Evolutionary conservation across 2,888 invertebrate genomes (phyloP).

Genomic region (Dyspetes luteomarginatus): DNA sequence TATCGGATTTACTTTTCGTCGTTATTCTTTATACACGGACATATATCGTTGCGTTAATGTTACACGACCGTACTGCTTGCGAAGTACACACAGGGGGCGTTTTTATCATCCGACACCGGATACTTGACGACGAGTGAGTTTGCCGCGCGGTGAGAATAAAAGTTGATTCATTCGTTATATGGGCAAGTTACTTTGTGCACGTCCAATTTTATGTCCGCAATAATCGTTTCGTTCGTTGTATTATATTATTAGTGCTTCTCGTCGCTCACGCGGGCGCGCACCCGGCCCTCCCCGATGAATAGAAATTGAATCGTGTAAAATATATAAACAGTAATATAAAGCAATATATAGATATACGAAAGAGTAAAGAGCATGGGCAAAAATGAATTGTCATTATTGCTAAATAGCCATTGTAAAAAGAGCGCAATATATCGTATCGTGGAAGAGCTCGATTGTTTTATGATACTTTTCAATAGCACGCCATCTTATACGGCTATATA

Average conservation of each 20-base stretch:
- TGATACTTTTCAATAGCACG: conserved; percentile 31
- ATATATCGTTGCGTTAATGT: conserved; percentile 42
- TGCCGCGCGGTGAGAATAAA: conserved; percentile 62
- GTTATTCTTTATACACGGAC: conserved; percentile 44
- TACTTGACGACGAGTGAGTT: conserved; percentile 58
- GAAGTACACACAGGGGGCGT: conserved; percentile 60
- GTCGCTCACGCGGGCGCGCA: conserved; percentile 54
- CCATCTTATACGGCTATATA: conserved; percentile 16
- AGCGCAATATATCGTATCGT: conserved; percentile 33
- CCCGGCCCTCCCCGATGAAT: conserved; percentile 58
- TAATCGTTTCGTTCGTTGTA: conserved; percentile 63
- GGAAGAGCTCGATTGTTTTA: conserved; percentile 43
- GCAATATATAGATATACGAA: neutral
- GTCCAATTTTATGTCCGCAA: conserved; percentile 62
- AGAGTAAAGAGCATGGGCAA: conserved; percentile 11
- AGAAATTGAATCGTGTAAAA: conserved; percentile 60
- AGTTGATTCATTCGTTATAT: conserved; percentile 65
- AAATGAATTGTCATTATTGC: conserved; percentile 52
- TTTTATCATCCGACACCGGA: conserved; percentile 65
- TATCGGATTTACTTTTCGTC: conserved; percentile 47
- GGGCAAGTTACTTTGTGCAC: conserved; percentile 52
- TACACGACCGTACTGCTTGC: conserved; percentile 49
- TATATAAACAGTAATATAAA: conserved; percentile 25
- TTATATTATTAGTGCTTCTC: conserved; percentile 57
- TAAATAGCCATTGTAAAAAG: conserved; percentile 45